phyloP scores from a whole-genome alignment of 2,888 invertebrate genomes.

The Spicauda simplicius region DNA sequence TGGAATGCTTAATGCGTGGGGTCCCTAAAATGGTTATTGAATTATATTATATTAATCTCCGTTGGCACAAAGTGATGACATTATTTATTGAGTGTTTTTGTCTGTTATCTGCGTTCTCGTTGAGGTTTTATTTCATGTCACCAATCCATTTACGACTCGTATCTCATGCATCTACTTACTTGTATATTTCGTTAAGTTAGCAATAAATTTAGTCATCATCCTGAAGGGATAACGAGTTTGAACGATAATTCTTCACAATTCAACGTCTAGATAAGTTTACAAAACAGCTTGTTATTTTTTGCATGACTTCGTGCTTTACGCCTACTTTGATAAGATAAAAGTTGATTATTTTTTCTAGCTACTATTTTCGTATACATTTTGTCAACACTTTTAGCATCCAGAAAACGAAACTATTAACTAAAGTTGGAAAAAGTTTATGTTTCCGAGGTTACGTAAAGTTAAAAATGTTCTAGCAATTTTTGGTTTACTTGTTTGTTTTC shows the following conservation, averaged over 20 bases:
- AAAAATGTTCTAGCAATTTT: neutral
- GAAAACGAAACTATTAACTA: slow-evolving; percentile 1
- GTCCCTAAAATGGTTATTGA: slow-evolving; percentile 36
- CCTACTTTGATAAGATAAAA: too few relatives aligned
- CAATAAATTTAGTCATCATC: neutral
- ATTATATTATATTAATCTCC: slow-evolving; percentile 37
- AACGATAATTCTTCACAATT: neutral
- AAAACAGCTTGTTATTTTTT: neutral
- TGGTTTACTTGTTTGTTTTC: slow-evolving; percentile 11
- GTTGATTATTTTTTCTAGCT: neutral
- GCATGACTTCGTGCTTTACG: too few relatives aligned
- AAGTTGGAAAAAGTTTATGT: slow-evolving; percentile 5
- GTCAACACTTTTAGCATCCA: neutral
- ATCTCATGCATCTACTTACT: slow-evolving; percentile 26
- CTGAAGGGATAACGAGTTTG: neutral
- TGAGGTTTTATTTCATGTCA: slow-evolving; percentile 31
- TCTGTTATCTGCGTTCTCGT: slow-evolving; percentile 25
- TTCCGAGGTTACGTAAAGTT: neutral
- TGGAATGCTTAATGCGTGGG: slow-evolving; percentile 36
- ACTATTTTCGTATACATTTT: too few relatives aligned
- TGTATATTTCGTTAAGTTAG: slow-evolving; percentile 14
- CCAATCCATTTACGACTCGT: slow-evolving; percentile 26
- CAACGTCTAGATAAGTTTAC: neutral
- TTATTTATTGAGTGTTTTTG: slow-evolving; percentile 36
- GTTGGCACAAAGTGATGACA: slow-evolving; percentile 33